Percentiles rank a stretch among this genome's conserved stretches.
Evolutionary conservation across 92 coral and sea anemone species (phyloP).

Genomic region (Blastomussa wellsi): DNA sequence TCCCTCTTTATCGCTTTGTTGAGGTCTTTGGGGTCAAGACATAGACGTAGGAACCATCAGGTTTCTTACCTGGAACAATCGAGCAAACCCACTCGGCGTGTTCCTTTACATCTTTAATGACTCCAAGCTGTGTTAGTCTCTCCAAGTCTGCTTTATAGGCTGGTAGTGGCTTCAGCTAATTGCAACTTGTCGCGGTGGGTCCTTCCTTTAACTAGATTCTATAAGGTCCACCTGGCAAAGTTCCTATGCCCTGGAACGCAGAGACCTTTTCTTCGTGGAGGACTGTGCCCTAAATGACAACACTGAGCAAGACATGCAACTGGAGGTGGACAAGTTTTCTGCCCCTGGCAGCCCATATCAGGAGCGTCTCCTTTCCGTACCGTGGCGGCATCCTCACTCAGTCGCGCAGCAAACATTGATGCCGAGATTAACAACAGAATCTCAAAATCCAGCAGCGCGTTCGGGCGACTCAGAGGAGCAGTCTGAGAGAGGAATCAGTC

Average conservation of each 20-base stretch:
- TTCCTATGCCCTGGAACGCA: slow-evolving; percentile 55
- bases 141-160: slow-evolving; percentile 43
- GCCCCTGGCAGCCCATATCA: too few species aligned
- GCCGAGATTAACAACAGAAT: too few species aligned
- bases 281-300: too few species aligned
- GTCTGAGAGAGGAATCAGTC: too few species aligned
- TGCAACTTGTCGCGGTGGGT: slow-evolving; percentile 56
- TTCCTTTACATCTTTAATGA: slow-evolving; percentile 49
- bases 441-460: too few species aligned
- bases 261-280: too few species aligned
- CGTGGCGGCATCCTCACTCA: too few species aligned
- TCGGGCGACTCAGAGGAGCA: too few species aligned
- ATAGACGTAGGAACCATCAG: slow-evolving; percentile 59
- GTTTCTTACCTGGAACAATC: slow-evolving; percentile 45
- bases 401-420: too few species aligned
- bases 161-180: slow-evolving; percentile 60
- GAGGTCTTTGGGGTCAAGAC: slow-evolving; percentile 62
- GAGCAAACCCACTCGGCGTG: slow-evolving; percentile 59
- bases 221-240: slow-evolving; percentile 52
- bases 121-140: slow-evolving; percentile 44
- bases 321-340: too few species aligned
- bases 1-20: slow-evolving; percentile 52
- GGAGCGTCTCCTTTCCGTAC: too few species aligned
- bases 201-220: slow-evolving; percentile 63
- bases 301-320: too few species aligned